Percentiles rank a stretch among this genome's conserved stretches.
phyloP scores from a whole-genome alignment of 2,797 vertebrate genomes.

The Pristis pectinata region DNA sequence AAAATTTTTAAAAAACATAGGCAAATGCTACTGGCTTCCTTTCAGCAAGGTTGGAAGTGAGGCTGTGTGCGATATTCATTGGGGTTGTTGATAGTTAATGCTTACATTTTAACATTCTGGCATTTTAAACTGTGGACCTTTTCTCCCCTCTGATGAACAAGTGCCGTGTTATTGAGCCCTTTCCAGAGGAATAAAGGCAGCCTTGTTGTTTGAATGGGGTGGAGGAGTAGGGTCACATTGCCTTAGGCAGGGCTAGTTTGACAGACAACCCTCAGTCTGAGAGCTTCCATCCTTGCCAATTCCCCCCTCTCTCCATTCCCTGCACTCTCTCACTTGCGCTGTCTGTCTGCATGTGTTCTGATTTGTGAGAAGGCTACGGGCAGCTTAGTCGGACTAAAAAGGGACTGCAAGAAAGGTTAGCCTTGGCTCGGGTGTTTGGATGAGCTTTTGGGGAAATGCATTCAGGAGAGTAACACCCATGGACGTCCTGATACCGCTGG shows the following conservation, averaged over 20 bases:
- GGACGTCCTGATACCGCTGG: too few relatives aligned
- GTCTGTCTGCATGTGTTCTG: neutral
- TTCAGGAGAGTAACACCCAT: neutral
- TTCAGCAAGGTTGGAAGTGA: neutral
- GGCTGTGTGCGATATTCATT: neutral
- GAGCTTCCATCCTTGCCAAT: neutral
- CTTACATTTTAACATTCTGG: neutral
- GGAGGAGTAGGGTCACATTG: slow-evolving; percentile 4
- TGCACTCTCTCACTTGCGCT: neutral
- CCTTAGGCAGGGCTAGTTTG: neutral
- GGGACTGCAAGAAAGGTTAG: neutral
- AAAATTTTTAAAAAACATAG: neutral
- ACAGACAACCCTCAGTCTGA: slow-evolving; percentile 21
- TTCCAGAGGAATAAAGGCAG: slow-evolving; percentile 24
- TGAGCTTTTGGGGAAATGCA: neutral
- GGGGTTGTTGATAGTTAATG: neutral
- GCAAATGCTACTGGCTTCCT: neutral
- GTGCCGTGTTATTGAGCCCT: neutral
- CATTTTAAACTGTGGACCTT: slow-evolving; percentile 9
- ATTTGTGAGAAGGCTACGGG: neutral
- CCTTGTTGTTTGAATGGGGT: slow-evolving; percentile 13
- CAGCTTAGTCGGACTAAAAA: neutral
- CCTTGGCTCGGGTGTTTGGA: neutral
- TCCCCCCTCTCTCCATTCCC: neutral
- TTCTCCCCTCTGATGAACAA: slow-evolving; percentile 1